Evolutionary conservation across 1,140 invertebrate genomes (phyloP), one percentile per base, ranked within the genome.

Genomic region (Penaeus japonicus): DNA sequence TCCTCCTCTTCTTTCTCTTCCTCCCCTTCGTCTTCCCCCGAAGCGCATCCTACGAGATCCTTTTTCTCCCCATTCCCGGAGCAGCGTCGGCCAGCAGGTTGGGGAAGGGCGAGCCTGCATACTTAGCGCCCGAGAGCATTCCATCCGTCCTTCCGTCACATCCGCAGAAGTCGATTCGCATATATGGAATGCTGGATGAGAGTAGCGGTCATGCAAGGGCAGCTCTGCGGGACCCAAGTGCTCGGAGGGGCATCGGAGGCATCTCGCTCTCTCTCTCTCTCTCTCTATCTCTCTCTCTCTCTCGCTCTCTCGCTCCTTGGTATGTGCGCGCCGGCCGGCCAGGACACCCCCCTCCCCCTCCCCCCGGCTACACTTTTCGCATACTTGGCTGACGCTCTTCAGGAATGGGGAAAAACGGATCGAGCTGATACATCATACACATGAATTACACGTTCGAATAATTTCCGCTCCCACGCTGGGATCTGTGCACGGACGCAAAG

Each of bases 141-240:
- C 77, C 77, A 79, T 79, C 77, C 47, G 27, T 59, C 32, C 53
- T 59, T 82, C n/a, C 80, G n/a, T 10, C 17, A 62, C 53, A 82
- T 82, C n/a, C 80, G n/a, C 15, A 24, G 54, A 59, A 32, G 54
- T 10, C 54, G 80, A 62, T 57, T 82, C 55, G 80, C 80, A 82
- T 82, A 62, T 22, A 35, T 32, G 80, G 80, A 82, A 82, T 82
- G 80, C 59, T 57, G 80, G 80, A 82, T 22, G 80, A 62, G 54
- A 59, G 30, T 15, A n/a, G 80, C 54, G 80, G 80, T 82, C 80
- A 82, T 24, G 24, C 80, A 82, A 82, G 80, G 80, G 54, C 55
- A 82, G 2, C 15, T 35, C 15, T 27, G 47, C 47, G 47, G 47
- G 47, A 47, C 47, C 47, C 47, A 47, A 47, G 47, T 47, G 47